These are phyloP conservation scores for Phalacrocorax brasilianus DNA, from an alignment of 2,113 vertebrate species.

Conservation along the genomic window DNA sequence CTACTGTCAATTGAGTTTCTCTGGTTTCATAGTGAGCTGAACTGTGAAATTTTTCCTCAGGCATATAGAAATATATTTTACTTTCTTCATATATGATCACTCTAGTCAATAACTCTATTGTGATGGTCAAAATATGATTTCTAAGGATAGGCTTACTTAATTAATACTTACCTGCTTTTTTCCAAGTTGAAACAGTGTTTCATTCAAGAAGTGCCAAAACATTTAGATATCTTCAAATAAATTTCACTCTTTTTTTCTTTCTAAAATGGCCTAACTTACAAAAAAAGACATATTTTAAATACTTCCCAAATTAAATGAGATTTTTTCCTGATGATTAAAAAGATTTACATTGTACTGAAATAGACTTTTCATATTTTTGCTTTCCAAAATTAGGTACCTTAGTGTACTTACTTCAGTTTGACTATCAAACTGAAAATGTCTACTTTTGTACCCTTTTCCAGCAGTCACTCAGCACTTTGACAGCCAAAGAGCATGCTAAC, in stretches of 20 bases:
- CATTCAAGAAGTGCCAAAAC: not conserved
- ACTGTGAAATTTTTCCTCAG: not conserved
- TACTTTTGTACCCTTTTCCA: not conserved
- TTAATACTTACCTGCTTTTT: not conserved
- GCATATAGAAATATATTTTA: not conserved
- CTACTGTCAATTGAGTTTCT: not conserved
- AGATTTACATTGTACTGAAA: not conserved
- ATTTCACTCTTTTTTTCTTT: not conserved
- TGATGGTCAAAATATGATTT: not conserved
- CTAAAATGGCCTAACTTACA: not conserved
- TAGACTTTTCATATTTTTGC: not conserved
- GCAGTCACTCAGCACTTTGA: not conserved
- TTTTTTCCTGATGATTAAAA: not conserved
- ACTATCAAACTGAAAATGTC: not conserved
- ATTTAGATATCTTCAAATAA: not conserved
- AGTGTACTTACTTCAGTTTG: not conserved
- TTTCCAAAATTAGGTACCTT: not conserved
- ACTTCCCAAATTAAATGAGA: not conserved
- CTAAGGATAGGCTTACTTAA: not conserved
- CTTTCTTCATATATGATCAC: not conserved
- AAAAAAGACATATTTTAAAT: not conserved
- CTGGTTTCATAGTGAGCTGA: not conserved
- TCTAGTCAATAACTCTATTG: not conserved
- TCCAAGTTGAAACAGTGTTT: not conserved
- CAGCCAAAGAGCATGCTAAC: not conserved